phyloP scores from a whole-genome alignment of 2,888 invertebrate species.

The Cosmopolites sordidus region DNA sequence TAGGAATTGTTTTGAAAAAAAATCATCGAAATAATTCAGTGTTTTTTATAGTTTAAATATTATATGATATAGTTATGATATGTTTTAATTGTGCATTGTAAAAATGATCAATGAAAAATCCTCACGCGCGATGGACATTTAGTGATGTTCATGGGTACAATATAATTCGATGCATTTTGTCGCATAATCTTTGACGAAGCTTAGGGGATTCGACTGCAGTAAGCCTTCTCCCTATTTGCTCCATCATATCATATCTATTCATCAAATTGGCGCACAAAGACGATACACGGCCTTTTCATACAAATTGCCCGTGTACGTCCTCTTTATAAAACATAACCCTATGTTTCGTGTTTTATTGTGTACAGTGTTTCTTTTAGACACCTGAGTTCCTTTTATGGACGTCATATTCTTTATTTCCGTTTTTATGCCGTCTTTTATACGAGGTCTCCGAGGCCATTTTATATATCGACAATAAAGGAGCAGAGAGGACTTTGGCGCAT shows the following conservation, averaged over 20 bases:
- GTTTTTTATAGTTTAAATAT: no score
- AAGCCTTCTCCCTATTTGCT: background rate
- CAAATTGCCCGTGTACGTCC: conserved; percentile 3
- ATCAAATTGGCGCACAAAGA: conserved; percentile 9
- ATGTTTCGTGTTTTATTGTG: conserved; percentile 23
- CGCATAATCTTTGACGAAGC: background rate
- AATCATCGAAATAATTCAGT: no score
- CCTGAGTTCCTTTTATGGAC: conserved; percentile 41
- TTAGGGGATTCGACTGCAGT: background rate
- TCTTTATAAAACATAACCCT: conserved; percentile 23
- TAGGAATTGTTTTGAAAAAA: no score
- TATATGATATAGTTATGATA: no score
- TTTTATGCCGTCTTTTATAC: conserved; percentile 33
- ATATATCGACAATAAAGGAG: conserved; percentile 40
- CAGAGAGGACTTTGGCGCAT: conserved; percentile 45
- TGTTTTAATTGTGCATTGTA: no score
- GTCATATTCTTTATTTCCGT: conserved; percentile 43
- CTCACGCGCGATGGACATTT: no score
- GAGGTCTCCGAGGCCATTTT: conserved; percentile 29
- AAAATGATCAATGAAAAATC: no score
- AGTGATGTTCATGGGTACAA: background rate
- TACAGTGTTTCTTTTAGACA: conserved; percentile 31
- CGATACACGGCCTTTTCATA: conserved; percentile 8
- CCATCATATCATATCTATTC: conserved; percentile 1
- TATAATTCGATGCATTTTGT: background rate